phyloP scores from a whole-genome alignment of 2,797 vertebrate genomes.

The Cheirogaleus major region DNA sequence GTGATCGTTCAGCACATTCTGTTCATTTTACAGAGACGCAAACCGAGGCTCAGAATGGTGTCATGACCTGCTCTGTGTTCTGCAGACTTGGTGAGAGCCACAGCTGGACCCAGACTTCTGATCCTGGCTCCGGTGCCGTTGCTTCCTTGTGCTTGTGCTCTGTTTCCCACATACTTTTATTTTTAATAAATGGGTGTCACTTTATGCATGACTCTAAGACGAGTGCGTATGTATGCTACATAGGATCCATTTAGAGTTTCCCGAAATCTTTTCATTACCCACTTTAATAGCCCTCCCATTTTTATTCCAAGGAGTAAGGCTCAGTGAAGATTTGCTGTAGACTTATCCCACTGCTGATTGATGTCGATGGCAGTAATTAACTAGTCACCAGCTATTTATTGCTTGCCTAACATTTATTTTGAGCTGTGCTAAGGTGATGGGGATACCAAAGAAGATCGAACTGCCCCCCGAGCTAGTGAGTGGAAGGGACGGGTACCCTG shows the following conservation, averaged over 20 bases:
- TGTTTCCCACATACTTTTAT: neutral
- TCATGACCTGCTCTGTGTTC: neutral
- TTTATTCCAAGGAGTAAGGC: neutral
- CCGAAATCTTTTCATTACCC: neutral
- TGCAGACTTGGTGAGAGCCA: neutral
- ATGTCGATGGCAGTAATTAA: neutral
- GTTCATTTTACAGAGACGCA: neutral
- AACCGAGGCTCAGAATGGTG: neutral
- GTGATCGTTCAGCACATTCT: rapidly evolving
- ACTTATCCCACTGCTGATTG: neutral
- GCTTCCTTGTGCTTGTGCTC: neutral
- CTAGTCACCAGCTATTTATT: neutral
- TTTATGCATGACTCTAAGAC: neutral
- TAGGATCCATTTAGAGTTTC: neutral
- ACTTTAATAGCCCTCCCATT: neutral
- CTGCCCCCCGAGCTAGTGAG: neutral
- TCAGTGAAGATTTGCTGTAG: neutral
- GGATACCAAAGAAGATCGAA: neutral
- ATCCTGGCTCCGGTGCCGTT: neutral
- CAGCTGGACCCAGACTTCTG: neutral
- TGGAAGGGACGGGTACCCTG: too few species aligned
- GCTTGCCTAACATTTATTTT: neutral
- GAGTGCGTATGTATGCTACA: rapidly evolving
- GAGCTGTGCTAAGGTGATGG: neutral
- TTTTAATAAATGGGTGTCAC: neutral